Percentiles rank a stretch among this genome's conserved stretches.
These are phyloP conservation scores for Characodon lateralis DNA, from an alignment of 2,797 vertebrate species.

Conservation along the genomic window DNA sequence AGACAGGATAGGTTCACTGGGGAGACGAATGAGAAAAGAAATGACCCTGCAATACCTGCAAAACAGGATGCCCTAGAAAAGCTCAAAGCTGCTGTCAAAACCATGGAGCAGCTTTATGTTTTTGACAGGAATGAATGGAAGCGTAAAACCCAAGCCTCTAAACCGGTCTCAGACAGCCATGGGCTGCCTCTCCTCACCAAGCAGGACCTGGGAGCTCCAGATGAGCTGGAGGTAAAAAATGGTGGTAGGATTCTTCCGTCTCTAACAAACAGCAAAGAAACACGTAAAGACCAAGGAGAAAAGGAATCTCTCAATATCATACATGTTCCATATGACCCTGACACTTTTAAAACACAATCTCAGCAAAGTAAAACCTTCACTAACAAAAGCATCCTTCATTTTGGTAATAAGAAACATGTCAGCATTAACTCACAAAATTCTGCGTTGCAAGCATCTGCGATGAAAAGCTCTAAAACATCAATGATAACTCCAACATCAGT, in stretches of 20 bases:
- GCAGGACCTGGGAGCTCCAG: constrained; percentile 74
- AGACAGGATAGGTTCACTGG: constrained; percentile 77
- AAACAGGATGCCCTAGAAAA: constrained; percentile 92
- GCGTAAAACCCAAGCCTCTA: constrained; percentile 86
- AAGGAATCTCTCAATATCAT: constrained; percentile 60
- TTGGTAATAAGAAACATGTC: constrained; percentile 62
- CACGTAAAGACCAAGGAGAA: constrained; percentile 28
- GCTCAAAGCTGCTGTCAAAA: constrained; percentile 93
- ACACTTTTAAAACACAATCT: constrained; percentile 56
- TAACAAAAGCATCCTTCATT: constrained; percentile 74
- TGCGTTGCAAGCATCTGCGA: constrained; percentile 41
- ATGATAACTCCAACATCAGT: constrained; percentile 65
- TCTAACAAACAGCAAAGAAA: constrained; percentile 28
- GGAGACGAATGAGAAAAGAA: constrained; percentile 73
- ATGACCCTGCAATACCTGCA: constrained; percentile 71
- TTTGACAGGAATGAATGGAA: constrained; percentile 94
- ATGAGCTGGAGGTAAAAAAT: constrained; percentile 44
- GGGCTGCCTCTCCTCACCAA: constrained; percentile 89
- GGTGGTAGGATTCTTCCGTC: constrained; percentile 58
- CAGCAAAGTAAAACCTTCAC: constrained; percentile 66
- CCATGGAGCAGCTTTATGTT: constrained; percentile 97
- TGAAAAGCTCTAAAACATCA: constrained; percentile 55
- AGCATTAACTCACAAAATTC: constrained; percentile 63
- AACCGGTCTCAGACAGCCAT: constrained; percentile 88
- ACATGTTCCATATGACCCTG: constrained; percentile 57